Evolutionary conservation across 37 sponge, comb jelly and placozoan species (phyloP).

Genomic region (Halichondria panicea): DNA sequence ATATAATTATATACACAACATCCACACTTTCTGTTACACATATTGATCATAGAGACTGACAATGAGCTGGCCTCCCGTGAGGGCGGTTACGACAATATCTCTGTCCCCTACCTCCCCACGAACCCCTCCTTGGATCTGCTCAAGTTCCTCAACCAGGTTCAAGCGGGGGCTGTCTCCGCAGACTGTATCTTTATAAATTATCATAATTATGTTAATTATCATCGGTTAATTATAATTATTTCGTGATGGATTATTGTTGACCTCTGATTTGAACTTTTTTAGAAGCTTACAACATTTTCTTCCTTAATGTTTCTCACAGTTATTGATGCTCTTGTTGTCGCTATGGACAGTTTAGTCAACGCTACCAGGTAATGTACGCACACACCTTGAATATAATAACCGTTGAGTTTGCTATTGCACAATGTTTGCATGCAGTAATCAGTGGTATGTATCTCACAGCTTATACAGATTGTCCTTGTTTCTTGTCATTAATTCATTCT

Average conservation of each 20-base stretch:
- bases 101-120: slow-evolving; percentile 52
- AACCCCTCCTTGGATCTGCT: slow-evolving; percentile 67
- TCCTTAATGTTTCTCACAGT: slow-evolving; percentile 49
- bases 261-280: too few species aligned
- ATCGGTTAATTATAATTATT: not conserved
- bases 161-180: slow-evolving; percentile 52
- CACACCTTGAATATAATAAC: not conserved
- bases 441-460: too few species aligned
- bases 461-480: too few species aligned
- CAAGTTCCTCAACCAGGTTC: slow-evolving; percentile 52
- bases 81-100: slow-evolving; percentile 84
- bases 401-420: not conserved
- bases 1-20: not conserved
- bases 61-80: slow-evolving; percentile 67
- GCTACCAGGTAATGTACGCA: slow-evolving; percentile 19
- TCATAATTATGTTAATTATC: not conserved
- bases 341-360: slow-evolving; percentile 73
- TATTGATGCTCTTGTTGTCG: slow-evolving; percentile 89
- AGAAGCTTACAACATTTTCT: too few species aligned
- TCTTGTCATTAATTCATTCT: too few species aligned
- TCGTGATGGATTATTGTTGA: too few species aligned
- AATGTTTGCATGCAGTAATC: too few species aligned
- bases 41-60: slow-evolving; percentile 53
- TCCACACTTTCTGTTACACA: not conserved
- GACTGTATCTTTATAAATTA: slow-evolving; percentile 96